Evolutionary conservation across 2,888 invertebrate genomes (phyloP).

Genomic region (Bellardia pandia): DNA sequence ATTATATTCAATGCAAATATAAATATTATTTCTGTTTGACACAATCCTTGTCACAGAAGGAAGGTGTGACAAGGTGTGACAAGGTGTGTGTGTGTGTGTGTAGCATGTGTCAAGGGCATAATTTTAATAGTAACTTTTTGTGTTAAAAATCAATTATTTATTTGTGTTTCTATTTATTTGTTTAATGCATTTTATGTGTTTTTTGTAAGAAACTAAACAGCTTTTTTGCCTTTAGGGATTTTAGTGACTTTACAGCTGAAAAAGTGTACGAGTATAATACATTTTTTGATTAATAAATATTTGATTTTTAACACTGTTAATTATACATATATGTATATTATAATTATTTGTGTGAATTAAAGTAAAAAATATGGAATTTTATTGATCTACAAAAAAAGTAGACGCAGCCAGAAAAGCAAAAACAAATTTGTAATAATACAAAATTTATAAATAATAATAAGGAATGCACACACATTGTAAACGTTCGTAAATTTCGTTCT

Average conservation of each 20-base stretch:
- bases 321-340: not conserved
- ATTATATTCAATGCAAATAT: conserved; percentile 1
- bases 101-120: conserved; percentile 47
- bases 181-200: conserved; percentile 43
- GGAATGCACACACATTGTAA: too few species aligned
- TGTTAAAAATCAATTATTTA: conserved; percentile 19
- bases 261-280: not conserved
- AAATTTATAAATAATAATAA: too few species aligned
- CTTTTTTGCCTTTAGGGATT: conserved; percentile 26
- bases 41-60: not conserved
- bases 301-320: too few species aligned
- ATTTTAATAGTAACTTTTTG: conserved; percentile 39
- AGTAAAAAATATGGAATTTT: not conserved
- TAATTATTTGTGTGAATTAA: not conserved
- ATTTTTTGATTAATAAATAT: not conserved
- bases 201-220: not conserved
- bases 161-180: not conserved
- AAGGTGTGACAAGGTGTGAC: too few species aligned
- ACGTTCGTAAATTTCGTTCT: too few species aligned
- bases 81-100: not conserved
- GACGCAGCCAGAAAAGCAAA: too few species aligned
- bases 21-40: conserved; percentile 32
- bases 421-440: too few species aligned
- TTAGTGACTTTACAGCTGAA: not conserved
- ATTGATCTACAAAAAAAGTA: too few species aligned